phyloP scores from a whole-genome alignment of 2,888 invertebrate species.

The Imbricaverruca yamaguchii region DNA sequence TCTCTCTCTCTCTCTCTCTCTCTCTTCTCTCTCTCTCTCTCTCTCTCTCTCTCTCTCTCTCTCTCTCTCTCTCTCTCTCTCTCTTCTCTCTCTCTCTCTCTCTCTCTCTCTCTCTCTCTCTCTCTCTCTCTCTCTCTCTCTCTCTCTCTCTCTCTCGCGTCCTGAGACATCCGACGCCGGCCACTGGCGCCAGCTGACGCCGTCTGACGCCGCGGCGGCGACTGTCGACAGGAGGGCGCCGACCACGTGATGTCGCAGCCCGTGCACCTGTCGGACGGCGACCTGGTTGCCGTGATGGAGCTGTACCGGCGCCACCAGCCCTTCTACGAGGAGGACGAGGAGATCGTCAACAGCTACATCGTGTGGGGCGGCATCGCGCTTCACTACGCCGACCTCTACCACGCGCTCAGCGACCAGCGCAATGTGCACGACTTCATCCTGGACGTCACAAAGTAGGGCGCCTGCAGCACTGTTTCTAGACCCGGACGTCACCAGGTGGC shows the following conservation, averaged over 20 bases:
- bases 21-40: too few relatives aligned
- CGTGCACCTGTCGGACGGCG: slow-evolving; percentile 50
- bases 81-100: too few relatives aligned
- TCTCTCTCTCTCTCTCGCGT: too few relatives aligned
- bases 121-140: too few relatives aligned
- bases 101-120: too few relatives aligned
- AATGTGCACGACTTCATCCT: slow-evolving; percentile 67
- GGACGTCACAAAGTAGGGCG: slow-evolving; percentile 67
- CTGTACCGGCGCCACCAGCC: slow-evolving; percentile 51
- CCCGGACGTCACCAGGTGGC: too few relatives aligned
- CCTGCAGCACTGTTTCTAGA: not conserved
- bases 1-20: too few relatives aligned
- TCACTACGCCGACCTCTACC: slow-evolving; percentile 60
- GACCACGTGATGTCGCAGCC: slow-evolving; percentile 29
- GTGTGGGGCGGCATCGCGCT: slow-evolving; percentile 63
- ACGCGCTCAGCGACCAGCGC: slow-evolving; percentile 60
- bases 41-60: too few relatives aligned
- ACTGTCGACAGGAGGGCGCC: slow-evolving; percentile 28
- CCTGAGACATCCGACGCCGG: too few relatives aligned
- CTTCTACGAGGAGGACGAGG: slow-evolving; percentile 52
- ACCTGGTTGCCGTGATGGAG: slow-evolving; percentile 59
- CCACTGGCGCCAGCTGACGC: too few relatives aligned
- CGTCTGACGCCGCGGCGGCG: too few relatives aligned
- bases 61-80: too few relatives aligned
- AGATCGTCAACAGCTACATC: slow-evolving; percentile 56